phyloP scores from a whole-genome alignment of 2,888 invertebrate genomes.

The Phragmatobia fuliginosa region DNA sequence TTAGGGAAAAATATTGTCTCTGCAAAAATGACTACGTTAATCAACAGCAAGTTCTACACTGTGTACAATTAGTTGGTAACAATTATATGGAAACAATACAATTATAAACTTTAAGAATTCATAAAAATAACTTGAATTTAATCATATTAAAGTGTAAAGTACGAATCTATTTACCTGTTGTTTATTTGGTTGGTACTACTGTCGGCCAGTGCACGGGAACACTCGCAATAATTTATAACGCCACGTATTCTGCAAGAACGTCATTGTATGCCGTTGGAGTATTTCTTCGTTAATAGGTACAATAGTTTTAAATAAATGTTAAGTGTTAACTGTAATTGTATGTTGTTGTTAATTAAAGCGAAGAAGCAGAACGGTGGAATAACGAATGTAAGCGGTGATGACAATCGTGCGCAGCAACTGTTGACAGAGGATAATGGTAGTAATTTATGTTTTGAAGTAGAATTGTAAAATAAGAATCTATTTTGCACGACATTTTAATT shows the following conservation, averaged over 20 bases:
- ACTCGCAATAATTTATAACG: conserved; percentile 35
- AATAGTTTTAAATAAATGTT: conserved; percentile 32
- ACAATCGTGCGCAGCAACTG: conserved; percentile 65
- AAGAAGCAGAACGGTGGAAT: conserved; percentile 81
- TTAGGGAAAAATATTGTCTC: conserved; percentile 45
- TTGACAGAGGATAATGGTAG: conserved; percentile 76
- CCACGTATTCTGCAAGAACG: conserved; percentile 21
- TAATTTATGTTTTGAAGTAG: conserved; percentile 53
- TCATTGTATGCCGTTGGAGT: background rate
- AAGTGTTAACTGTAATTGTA: conserved; percentile 42
- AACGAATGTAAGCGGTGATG: conserved; percentile 71
- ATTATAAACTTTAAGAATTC: background rate
- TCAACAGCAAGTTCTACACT: background rate
- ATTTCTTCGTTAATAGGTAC: conserved; percentile 20
- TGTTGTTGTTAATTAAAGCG: conserved; percentile 80
- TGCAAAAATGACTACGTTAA: conserved; percentile 38
- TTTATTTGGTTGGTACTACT: background rate
- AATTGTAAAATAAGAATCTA: conserved; percentile 22
- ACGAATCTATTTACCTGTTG: background rate
- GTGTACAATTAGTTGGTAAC: background rate
- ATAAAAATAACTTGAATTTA: background rate
- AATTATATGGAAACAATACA: background rate
- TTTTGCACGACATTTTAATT: conserved; percentile 38
- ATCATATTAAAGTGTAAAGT: background rate
- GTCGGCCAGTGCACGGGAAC: background rate